These are phyloP conservation scores for Mus spicilegus DNA, from an alignment of 2,113 vertebrate genomes.

Conservation along the genomic window DNA sequence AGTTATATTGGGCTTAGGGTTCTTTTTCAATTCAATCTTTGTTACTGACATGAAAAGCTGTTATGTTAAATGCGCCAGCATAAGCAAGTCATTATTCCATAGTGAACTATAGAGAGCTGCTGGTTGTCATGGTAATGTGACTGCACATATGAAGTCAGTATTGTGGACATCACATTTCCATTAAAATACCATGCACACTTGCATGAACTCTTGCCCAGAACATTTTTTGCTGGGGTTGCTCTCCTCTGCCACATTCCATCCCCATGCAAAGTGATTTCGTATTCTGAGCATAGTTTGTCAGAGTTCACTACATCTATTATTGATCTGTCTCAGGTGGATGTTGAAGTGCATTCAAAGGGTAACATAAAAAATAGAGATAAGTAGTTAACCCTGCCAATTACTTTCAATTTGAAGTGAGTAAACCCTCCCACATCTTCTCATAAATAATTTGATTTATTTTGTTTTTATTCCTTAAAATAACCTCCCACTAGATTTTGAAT, in stretches of 20 bases:
- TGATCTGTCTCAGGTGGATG: slow-evolving; percentile 20
- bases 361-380: not conserved
- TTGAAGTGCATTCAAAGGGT: slow-evolving; percentile 40
- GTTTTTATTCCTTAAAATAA: not conserved
- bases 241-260: not conserved
- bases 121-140: slow-evolving; percentile 73
- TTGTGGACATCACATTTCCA: slow-evolving; percentile 55
- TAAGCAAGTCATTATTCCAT: slow-evolving; percentile 61
- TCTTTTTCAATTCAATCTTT: slow-evolving; percentile 67
- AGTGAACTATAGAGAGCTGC: slow-evolving; percentile 56
- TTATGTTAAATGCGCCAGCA: slow-evolving; percentile 51
- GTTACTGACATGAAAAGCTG: slow-evolving; percentile 59
- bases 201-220: slow-evolving; percentile 46
- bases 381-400: not conserved
- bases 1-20: slow-evolving; percentile 51
- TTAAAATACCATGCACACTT: slow-evolving; percentile 62
- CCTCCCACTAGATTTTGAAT: not conserved
- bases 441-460: slow-evolving; percentile 21
- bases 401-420: not conserved
- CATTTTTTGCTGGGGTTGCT: slow-evolving; percentile 8
- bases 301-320: slow-evolving; percentile 43
- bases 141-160: slow-evolving; percentile 40
- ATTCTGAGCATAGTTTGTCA: slow-evolving; percentile 9
- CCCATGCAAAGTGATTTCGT: slow-evolving; percentile 14
- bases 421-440: not conserved